Conservation (phyloP, 2,113 vertebrate species). For the Thomomys bottae region DNA sequence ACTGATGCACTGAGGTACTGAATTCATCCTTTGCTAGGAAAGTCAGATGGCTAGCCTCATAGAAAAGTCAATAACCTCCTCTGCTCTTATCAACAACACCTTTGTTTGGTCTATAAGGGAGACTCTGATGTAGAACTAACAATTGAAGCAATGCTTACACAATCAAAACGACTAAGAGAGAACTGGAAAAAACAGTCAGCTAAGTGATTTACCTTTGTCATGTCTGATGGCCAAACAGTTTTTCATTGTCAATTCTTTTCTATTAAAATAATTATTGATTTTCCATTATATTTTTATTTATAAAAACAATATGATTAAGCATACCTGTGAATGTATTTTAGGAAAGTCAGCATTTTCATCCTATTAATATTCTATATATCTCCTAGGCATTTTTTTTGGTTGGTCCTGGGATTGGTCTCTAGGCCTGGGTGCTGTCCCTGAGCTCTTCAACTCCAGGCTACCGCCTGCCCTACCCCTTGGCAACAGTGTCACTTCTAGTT, state of each 20-base stretch:
- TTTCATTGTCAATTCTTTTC: too few relatives aligned
- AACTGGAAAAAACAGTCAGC: background rate
- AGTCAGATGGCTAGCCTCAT: background rate
- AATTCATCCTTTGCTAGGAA: background rate
- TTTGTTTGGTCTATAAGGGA: slow-evolving; percentile 10
- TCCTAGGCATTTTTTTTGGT: too few relatives aligned
- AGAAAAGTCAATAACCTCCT: background rate
- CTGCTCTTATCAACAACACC: background rate
- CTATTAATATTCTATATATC: slow-evolving; percentile 2
- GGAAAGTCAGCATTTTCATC: background rate
- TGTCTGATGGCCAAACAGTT: background rate
- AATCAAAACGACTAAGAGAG: background rate
- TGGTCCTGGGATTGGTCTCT: too few relatives aligned
- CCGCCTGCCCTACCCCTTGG: too few relatives aligned
- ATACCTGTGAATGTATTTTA: background rate
- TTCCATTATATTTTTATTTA: background rate
- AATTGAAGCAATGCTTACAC: background rate
- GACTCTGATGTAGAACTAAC: background rate
- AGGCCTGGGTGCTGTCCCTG: too few relatives aligned
- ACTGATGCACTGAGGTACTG: background rate
- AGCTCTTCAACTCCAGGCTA: too few relatives aligned
- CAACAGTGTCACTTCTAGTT: too few relatives aligned
- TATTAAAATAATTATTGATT: slow-evolving; percentile 11
- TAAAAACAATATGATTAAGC: background rate
- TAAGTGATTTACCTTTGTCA: background rate